phyloP scores from a whole-genome alignment of 2,113 vertebrate genomes.

The Megaceryle maxima region DNA sequence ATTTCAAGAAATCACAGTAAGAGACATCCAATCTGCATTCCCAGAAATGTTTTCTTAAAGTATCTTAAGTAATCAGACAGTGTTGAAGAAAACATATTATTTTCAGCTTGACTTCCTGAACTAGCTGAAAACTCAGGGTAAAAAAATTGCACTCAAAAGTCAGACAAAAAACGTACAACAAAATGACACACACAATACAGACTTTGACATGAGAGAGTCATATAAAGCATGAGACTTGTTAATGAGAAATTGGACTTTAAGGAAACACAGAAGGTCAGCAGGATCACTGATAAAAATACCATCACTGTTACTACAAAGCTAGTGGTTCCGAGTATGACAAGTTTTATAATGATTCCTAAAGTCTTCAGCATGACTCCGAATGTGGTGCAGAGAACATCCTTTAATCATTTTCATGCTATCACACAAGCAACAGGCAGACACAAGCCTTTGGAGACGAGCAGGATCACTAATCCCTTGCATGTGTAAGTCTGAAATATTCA shows the following conservation, averaged over 20 bases:
- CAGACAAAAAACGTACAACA: background rate
- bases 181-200: background rate
- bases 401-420: background rate
- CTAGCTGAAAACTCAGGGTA: background rate
- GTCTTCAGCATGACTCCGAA: background rate
- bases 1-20: background rate
- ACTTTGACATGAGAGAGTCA: background rate
- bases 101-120: background rate
- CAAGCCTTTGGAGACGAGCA: background rate
- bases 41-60: background rate
- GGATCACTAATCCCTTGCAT: background rate
- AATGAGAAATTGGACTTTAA: background rate
- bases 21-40: background rate
- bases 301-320: background rate
- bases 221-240: background rate
- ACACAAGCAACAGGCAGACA: background rate
- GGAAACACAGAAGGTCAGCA: background rate
- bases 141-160: background rate
- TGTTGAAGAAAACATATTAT: background rate
- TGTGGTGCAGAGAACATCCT: background rate
- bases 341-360: background rate
- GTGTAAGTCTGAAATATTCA: background rate
- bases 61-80: background rate
- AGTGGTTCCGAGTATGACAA: background rate
- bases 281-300: background rate